A percentile compares a stretch with the other conserved stretches of the same genome.
These are phyloP conservation scores for Sinella curviseta DNA, from an alignment of 1,140 invertebrate species.

Conservation along the genomic window DNA sequence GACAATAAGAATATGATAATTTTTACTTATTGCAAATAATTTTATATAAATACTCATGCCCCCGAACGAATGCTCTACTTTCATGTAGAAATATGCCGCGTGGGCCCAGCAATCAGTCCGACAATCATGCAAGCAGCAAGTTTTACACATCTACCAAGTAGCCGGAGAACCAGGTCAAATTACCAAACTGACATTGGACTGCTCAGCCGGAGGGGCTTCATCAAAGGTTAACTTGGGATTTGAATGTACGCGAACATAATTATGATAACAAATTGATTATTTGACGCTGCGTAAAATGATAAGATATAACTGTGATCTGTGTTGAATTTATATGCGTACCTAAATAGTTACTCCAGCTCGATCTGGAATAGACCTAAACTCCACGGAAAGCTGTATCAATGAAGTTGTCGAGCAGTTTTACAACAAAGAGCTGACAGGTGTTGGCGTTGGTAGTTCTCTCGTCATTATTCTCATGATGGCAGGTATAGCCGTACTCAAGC, in stretches of 20 bases:
- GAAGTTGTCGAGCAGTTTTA: neutral
- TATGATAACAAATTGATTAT: too few species aligned
- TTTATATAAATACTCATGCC: neutral
- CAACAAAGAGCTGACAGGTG: neutral
- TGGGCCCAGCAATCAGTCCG: neutral
- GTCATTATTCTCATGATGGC: neutral
- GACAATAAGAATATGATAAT: too few species aligned
- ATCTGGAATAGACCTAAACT: neutral
- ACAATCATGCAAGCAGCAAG: neutral
- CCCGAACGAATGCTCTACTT: neutral
- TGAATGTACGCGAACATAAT: too few species aligned
- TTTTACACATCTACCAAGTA: neutral
- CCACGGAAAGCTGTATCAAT: slow-evolving; percentile 4
- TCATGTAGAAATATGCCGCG: neutral
- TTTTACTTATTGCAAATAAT: too few species aligned
- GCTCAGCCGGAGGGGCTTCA: neutral
- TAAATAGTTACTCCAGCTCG: neutral
- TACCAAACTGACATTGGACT: neutral
- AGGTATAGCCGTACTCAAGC: neutral
- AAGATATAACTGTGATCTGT: too few species aligned
- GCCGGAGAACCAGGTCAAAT: neutral
- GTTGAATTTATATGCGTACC: too few species aligned
- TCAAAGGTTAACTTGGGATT: neutral
- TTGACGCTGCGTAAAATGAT: too few species aligned
- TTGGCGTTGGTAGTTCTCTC: neutral